A percentile compares a stretch with the other conserved stretches of the same genome.
phyloP scores from a whole-genome alignment of 2,797 vertebrate species.

The Gouania willdenowi region DNA sequence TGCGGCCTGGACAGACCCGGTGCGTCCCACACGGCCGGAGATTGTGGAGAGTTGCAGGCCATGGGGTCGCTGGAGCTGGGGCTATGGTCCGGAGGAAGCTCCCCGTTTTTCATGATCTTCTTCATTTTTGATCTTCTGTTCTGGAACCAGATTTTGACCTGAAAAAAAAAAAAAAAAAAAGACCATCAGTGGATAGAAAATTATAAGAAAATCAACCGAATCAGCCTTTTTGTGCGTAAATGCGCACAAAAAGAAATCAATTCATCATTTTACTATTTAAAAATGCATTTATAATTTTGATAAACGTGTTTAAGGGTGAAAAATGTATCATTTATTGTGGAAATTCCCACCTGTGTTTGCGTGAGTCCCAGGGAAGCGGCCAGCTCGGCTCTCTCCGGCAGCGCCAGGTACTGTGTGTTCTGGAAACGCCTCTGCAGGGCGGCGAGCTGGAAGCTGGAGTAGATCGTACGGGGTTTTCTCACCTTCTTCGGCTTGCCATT shows the following conservation, averaged over 20 bases:
- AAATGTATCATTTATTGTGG: no score
- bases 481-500: conserved; percentile 99
- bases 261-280: no score
- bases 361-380: conserved; percentile 94
- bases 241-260: not conserved
- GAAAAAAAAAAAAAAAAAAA: not conserved
- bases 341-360: conserved; percentile 88
- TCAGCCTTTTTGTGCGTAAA: conserved; percentile 29
- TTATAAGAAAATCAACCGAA: not conserved
- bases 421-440: conserved; percentile 94
- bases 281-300: no score
- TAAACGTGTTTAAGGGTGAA: no score
- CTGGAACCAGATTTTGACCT: conserved; percentile 99
- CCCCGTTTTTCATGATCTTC: conserved; percentile 99
- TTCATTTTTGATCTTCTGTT: conserved; percentile 98
- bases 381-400: conserved; percentile 96
- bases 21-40: conserved; percentile 95
- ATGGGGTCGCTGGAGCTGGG: conserved; percentile 99
- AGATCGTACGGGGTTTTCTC: conserved; percentile 95
- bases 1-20: conserved; percentile 90
- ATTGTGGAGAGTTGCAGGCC: conserved; percentile 98
- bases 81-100: conserved; percentile 95
- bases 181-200: not conserved
- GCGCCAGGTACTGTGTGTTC: conserved; percentile 97
- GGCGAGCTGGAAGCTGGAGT: conserved; percentile 98